These are phyloP conservation scores for Nomada lathburiana DNA, from an alignment of 2,888 invertebrate species.

Conservation along the genomic window DNA sequence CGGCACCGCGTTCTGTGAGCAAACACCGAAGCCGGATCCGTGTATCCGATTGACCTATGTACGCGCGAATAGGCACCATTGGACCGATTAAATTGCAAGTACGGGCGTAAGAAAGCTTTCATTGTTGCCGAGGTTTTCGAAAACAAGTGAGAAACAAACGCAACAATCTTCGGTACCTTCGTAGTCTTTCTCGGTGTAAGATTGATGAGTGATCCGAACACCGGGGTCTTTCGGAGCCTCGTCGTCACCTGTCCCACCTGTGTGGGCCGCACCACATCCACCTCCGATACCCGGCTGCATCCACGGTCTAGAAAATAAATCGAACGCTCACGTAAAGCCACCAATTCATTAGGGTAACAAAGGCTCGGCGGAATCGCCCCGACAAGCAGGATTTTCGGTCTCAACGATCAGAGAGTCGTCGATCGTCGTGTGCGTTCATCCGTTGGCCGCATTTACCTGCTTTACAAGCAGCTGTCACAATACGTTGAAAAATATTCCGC, in stretches of 20 bases:
- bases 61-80: slow-evolving; percentile 48
- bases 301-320: slow-evolving; percentile 85
- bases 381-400: background rate
- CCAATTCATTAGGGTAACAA: background rate
- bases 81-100: slow-evolving; percentile 22
- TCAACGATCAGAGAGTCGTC: background rate
- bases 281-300: slow-evolving; percentile 83
- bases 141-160: background rate
- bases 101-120: background rate
- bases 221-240: slow-evolving; percentile 96
- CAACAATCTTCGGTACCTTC: slow-evolving; percentile 88
- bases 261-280: slow-evolving; percentile 72
- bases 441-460: background rate
- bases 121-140: background rate
- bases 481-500: background rate
- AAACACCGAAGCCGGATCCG: slow-evolving; percentile 79
- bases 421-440: background rate
- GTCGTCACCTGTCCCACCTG: slow-evolving; percentile 87
- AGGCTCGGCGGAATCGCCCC: background rate
- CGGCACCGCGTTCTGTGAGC: slow-evolving; percentile 64
- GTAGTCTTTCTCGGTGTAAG: slow-evolving; percentile 94
- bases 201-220: slow-evolving; percentile 91
- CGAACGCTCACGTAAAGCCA: slow-evolving; percentile 32
- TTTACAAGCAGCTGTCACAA: background rate
- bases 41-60: slow-evolving; percentile 69